phyloP scores from a whole-genome alignment of 1,140 invertebrate genomes.

The Penaeus indicus region DNA sequence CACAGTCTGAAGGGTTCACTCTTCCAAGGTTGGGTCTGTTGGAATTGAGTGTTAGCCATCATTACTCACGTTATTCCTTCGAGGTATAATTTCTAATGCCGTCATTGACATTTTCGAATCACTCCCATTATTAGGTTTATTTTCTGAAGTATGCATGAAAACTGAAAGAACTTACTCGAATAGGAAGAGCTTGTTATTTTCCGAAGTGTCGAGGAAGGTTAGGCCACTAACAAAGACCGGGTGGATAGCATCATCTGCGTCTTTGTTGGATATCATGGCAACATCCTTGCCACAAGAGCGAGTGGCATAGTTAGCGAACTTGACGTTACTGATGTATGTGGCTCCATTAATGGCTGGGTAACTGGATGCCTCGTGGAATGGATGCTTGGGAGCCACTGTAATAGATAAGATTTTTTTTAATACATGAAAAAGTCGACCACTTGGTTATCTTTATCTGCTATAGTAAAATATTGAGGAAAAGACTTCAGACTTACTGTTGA shows the following conservation, averaged over 20 bases:
- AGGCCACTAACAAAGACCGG: constrained; percentile 43
- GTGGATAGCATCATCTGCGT: constrained; percentile 49
- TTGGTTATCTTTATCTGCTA: not conserved
- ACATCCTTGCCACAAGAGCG: constrained; percentile 29
- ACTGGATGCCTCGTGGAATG: constrained; percentile 35
- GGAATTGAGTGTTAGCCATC: not conserved
- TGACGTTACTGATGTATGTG: constrained; percentile 25
- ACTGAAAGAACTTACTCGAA: not conserved
- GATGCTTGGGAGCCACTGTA: constrained; percentile 51
- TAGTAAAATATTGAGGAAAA: too few relatives aligned
- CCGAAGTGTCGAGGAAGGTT: constrained; percentile 30
- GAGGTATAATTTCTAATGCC: too few relatives aligned
- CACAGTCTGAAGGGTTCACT: constrained; percentile 60
- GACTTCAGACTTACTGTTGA: not conserved
- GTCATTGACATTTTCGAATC: too few relatives aligned
- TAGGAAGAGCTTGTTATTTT: constrained; percentile 43
- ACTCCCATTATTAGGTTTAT: too few relatives aligned
- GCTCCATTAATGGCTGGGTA: constrained; percentile 52
- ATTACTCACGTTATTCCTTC: too few relatives aligned
- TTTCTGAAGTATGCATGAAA: too few relatives aligned
- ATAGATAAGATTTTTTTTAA: not conserved
- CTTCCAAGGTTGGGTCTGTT: constrained; percentile 27
- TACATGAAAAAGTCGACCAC: not conserved
- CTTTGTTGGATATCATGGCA: constrained; percentile 47
- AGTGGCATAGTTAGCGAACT: constrained; percentile 27